Evolutionary conservation across 1,140 invertebrate species (phyloP), one percentile per base, ranked within the genome.

Genomic region (Eumeta japonica): DNA sequence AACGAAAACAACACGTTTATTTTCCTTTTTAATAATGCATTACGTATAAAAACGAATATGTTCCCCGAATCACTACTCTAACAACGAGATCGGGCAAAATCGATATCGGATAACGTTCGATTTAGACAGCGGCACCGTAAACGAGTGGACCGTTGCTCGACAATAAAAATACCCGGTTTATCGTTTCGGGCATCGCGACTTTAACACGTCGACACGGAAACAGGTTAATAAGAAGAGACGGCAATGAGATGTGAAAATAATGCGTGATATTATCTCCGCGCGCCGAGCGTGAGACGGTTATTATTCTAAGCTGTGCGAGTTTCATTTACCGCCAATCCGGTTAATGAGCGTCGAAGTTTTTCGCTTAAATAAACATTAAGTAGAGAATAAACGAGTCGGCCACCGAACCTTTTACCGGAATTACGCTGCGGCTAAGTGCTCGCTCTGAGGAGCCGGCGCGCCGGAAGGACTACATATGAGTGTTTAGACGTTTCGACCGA

Each of bases 291-390:
- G 14, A 11, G 18, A 16, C 31, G 19, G 30, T 34, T 35, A 33
- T 27, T 27, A 35, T 50, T 55, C 51, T 61, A 58, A 58, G 47
- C 48, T 43, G 49, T 28, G 14, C 42, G 52, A 49, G 47, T 65
- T 63, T 68, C 56, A 63, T 63, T 63, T 58, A 56, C 54, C 53
- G 40, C 48, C 60, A 62, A 62, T 62, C 50, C 45, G 34, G 55
- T 58, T 63, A 63, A 68, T 63, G 58, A 65, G 50, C 46, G 46
- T 52, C 50, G 50, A 63, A 65, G 36, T 64, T 63, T 63, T 65
- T 62, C 56, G 54, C 56, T 65, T 58, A 68, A 63, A 63, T 63
- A 68, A 63, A 63, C 56, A 63, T 65, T 62, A 65, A 65, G 46
- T 51, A 46, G 50, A 57, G 55, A 64, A 62, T 56, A 51, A 45